A percentile compares a stretch with the other conserved stretches of the same genome.
These are phyloP conservation scores for Triplophysa bombifrons DNA, from an alignment of 2,797 vertebrate genomes.

Conservation along the genomic window DNA sequence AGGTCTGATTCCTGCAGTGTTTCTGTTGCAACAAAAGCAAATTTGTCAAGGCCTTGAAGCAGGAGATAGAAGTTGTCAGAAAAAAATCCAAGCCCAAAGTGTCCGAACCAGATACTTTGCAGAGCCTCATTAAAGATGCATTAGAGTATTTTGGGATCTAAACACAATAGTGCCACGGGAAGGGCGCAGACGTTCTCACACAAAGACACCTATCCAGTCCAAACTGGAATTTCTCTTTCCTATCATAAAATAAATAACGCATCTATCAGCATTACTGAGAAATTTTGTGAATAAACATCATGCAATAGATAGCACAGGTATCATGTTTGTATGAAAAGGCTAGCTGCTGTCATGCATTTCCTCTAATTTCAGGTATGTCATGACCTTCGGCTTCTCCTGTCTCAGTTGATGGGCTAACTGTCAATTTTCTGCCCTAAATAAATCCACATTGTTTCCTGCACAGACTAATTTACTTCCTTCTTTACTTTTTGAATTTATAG, in stretches of 20 bases:
- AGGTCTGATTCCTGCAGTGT: neutral
- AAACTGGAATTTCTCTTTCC: constrained; percentile 26
- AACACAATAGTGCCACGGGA: constrained; percentile 69
- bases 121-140: constrained; percentile 78
- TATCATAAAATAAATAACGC: neutral
- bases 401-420: neutral
- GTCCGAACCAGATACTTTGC: constrained; percentile 66
- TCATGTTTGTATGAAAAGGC: neutral
- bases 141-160: constrained; percentile 72
- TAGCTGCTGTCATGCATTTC: neutral
- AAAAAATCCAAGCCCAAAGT: constrained; percentile 58
- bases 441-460: neutral
- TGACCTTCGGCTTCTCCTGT: constrained; percentile 28
- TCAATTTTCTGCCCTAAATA: constrained; percentile 24
- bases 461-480: neutral
- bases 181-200: constrained; percentile 66
- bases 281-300: neutral
- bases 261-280: neutral
- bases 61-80: constrained; percentile 66
- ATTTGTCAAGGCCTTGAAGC: constrained; percentile 42
- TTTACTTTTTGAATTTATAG: neutral
- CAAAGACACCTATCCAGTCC: constrained; percentile 64
- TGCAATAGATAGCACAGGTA: neutral
- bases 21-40: neutral
- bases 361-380: constrained; percentile 13